Evolutionary conservation across 2,797 vertebrate genomes (phyloP).

Genomic region (Sebastes steindachneri): DNA sequence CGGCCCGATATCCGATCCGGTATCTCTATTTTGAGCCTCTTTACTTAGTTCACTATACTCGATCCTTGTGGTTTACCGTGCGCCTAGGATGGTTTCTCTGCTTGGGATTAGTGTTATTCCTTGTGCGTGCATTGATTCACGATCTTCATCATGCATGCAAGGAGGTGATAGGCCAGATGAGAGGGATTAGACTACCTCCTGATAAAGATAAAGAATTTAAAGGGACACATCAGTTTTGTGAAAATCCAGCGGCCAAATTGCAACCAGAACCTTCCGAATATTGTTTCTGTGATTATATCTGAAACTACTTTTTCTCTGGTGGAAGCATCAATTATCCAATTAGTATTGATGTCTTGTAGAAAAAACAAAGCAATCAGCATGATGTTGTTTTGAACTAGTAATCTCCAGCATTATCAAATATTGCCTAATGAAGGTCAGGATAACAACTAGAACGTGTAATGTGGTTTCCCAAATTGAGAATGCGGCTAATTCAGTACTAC

Average conservation of each 20-base stretch:
- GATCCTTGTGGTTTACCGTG: no score
- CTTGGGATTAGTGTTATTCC: constrained; percentile 18
- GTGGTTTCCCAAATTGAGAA: constrained; percentile 23
- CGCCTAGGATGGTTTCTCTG: constrained; percentile 7
- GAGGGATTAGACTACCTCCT: not conserved
- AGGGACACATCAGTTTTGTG: not conserved
- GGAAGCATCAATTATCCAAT: constrained; percentile 47
- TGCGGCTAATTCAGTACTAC: constrained; percentile 26
- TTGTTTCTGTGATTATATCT: not conserved
- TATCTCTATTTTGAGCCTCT: no score
- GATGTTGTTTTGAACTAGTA: constrained; percentile 38
- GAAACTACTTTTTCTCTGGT: not conserved
- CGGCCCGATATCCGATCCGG: no score
- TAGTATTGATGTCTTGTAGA: constrained; percentile 12
- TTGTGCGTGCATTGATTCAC: constrained; percentile 17
- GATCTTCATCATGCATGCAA: constrained; percentile 6
- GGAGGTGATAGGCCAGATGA: constrained; percentile 10
- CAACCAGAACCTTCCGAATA: not conserved
- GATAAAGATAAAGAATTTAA: not conserved
- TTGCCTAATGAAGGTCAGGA: constrained; percentile 53
- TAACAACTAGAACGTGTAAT: not conserved
- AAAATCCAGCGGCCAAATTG: not conserved
- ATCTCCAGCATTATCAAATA: constrained; percentile 29
- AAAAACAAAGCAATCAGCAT: constrained; percentile 41
- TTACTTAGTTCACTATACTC: no score